phyloP scores from a whole-genome alignment of 2,797 vertebrate species.

The Tarsius wallacei region DNA sequence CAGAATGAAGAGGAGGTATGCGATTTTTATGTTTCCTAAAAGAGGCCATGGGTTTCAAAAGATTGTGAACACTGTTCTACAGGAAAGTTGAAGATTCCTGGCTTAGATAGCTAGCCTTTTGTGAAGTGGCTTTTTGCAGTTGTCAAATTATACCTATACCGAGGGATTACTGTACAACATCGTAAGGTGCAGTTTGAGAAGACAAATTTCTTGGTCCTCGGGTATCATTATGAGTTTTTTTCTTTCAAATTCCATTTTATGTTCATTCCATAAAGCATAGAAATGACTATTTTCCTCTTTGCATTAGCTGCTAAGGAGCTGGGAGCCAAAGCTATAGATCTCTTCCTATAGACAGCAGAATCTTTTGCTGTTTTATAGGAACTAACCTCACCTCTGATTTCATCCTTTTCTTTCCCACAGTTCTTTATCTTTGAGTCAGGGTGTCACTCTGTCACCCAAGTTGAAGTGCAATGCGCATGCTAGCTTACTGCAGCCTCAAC shows the following conservation, averaged over 20 bases:
- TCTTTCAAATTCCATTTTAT: not conserved
- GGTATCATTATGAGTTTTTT: not conserved
- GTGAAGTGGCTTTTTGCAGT: not conserved
- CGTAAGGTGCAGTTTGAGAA: not conserved
- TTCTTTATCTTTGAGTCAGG: not conserved
- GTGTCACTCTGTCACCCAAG: not conserved
- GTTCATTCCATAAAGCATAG: not conserved
- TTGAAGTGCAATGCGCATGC: no score
- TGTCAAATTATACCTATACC: not conserved
- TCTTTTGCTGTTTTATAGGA: not conserved
- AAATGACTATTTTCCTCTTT: not conserved
- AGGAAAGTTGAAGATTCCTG: not conserved
- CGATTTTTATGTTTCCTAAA: constrained; percentile 31
- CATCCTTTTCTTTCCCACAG: not conserved
- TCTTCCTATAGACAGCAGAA: not conserved
- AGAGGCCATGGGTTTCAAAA: not conserved
- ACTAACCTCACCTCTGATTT: not conserved
- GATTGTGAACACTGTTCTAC: not conserved
- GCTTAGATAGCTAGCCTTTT: not conserved
- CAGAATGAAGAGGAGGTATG: not conserved
- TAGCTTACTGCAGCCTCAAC: not conserved
- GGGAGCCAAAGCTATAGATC: not conserved
- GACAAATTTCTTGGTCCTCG: not conserved
- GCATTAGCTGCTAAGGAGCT: not conserved
- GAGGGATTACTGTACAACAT: no score